Base-by-base conservation (phyloP, 2,888 invertebrate genomes). In the Drosophila borborema region DNA sequence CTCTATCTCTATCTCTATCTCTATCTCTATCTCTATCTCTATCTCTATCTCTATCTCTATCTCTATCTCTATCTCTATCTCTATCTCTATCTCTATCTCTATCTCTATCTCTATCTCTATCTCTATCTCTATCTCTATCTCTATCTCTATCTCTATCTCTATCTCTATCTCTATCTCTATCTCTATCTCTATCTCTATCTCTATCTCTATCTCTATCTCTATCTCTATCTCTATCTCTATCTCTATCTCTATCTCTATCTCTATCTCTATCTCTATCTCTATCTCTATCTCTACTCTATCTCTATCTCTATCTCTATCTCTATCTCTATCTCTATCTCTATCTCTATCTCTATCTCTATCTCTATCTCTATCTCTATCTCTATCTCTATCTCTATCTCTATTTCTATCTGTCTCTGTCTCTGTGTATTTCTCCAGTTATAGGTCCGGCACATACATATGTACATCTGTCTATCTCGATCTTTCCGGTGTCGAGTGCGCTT, bases 401-500 rank as follows among this genome's bases (percentile, higher is more conserved):
- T 12, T 14, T 36, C 36, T 12, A 6, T 38, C 14, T 5, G 5
- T 38, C 14, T 14, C 61, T 31, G 18, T 46, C 40, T 28, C 48
- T 2, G 9, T 34, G 9, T 34, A 34, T 2, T 9, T 34, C 34
- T 34, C 34, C 34, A 34, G 38, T 6, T 34, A 18, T 36, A 31
- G 10, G 53, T 53, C 18, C 18, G 51, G 12, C 49, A 49, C 56
- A 41, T 18, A 38, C 28, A 48, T 18, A 34, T 20, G 28, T 6
- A 31, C 48, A 34, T 38, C 18, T 16, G 51, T 69, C 45, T 60
- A 74, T 76, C 67, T 76, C 64, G 58, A 72, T 75, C 80, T 80
- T 80, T 80, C 80, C 77, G 77, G 66, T 75, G 64, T 71, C 64
- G 65, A 56, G 64, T 66, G 61, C 59, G 65, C 62, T 65, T 66